These are phyloP conservation scores for Drosophila bipectinata DNA, from an alignment of 1,140 invertebrate species.

Conservation along the genomic window DNA sequence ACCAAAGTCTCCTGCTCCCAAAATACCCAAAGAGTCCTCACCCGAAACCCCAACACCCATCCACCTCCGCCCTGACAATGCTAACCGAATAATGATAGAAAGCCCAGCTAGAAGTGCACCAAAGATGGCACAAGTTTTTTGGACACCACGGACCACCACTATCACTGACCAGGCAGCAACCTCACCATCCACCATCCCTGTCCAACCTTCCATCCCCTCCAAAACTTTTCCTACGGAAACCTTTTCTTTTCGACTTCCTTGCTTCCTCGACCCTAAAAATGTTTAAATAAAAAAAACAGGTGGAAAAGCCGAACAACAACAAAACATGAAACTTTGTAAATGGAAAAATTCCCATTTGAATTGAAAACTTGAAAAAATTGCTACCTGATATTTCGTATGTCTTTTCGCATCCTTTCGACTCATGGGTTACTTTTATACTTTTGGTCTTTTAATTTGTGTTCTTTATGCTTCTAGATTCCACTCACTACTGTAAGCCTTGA, in stretches of 20 bases:
- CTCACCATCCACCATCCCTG: too few species aligned
- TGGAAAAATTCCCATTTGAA: constrained; percentile 67
- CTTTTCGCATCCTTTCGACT: constrained; percentile 37
- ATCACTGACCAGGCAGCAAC: constrained; percentile 7
- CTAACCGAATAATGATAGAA: neutral
- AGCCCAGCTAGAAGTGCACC: constrained; percentile 34
- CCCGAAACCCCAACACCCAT: constrained; percentile 1
- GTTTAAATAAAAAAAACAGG: constrained; percentile 31
- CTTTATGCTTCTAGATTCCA: constrained; percentile 80
- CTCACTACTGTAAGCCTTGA: constrained; percentile 77
- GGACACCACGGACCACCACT: constrained; percentile 24
- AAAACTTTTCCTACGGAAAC: constrained; percentile 16
- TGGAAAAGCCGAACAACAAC: constrained; percentile 21
- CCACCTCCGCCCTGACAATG: neutral
- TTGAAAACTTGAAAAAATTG: constrained; percentile 46
- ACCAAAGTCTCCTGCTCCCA: constrained; percentile 1
- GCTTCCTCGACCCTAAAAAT: constrained; percentile 23
- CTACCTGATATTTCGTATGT: constrained; percentile 37
- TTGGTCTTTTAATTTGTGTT: constrained; percentile 78
- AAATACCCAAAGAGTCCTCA: neutral
- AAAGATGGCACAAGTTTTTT: constrained; percentile 33
- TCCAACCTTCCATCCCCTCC: neutral
- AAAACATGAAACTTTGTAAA: constrained; percentile 40
- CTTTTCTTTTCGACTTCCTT: constrained; percentile 19
- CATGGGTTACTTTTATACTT: constrained; percentile 67